Conservation (phyloP, 2,797 vertebrate species). For the Channallabes apus region DNA sequence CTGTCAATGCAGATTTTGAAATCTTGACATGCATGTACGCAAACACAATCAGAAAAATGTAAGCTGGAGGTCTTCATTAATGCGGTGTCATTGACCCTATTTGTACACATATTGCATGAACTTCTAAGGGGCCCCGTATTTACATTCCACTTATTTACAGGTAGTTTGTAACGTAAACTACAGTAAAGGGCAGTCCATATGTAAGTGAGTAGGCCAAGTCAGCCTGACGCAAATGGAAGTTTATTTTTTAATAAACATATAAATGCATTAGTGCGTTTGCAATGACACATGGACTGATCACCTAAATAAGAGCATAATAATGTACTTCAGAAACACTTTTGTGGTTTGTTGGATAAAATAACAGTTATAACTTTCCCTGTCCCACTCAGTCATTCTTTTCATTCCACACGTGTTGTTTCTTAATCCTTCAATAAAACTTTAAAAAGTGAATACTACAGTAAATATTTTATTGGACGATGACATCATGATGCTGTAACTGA, state of each 20-base stretch:
- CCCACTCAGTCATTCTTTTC: slow-evolving; percentile 9
- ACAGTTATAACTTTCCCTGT: slow-evolving; percentile 35
- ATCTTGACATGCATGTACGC: background rate
- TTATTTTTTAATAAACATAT: slow-evolving; percentile 37
- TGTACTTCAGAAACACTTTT: slow-evolving; percentile 32
- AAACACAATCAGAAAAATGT: background rate
- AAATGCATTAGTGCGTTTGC: slow-evolving; percentile 11
- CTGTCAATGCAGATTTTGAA: background rate
- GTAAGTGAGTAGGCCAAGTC: background rate
- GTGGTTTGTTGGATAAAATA: slow-evolving; percentile 25
- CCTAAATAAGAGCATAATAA: slow-evolving; percentile 25
- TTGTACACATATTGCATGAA: background rate
- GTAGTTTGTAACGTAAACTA: slow-evolving; percentile 19
- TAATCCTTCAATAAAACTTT: background rate
- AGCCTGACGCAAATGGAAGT: slow-evolving; percentile 20
- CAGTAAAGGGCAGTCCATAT: background rate
- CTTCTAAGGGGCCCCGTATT: background rate
- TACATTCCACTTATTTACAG: slow-evolving; percentile 13
- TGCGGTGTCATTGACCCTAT: slow-evolving; percentile 19
- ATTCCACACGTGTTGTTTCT: slow-evolving; percentile 10
- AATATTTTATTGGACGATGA: background rate
- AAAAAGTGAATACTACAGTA: background rate
- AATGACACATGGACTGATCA: slow-evolving; percentile 21
- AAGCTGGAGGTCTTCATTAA: background rate
- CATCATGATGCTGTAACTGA: background rate